Evolutionary conservation across 2,113 vertebrate species (phyloP).

Genomic region (Leucopternis melanops): DNA sequence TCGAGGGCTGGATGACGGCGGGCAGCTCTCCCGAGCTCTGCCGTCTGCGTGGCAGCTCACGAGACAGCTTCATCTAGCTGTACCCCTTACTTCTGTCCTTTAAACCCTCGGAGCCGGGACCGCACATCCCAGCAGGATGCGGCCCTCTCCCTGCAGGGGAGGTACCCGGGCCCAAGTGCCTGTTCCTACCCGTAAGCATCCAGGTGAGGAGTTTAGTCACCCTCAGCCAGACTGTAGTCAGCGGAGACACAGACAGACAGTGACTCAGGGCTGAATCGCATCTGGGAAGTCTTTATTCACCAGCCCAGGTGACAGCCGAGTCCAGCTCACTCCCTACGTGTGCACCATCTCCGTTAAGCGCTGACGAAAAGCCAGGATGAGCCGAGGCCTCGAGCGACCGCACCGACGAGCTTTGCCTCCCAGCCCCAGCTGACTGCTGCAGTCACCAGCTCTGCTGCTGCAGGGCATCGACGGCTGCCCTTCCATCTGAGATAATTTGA

Average conservation of each 20-base stretch:
- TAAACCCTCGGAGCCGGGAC: rapidly evolving
- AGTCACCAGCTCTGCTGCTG: neutral
- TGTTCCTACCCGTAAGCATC: neutral
- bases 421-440: neutral
- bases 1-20: neutral
- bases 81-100: neutral
- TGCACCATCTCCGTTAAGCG: rapidly evolving
- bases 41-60: rapidly evolving
- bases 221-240: neutral
- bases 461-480: neutral
- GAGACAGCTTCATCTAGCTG: neutral
- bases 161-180: neutral
- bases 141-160: too few relatives aligned
- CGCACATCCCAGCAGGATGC: rapidly evolving
- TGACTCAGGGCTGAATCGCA: slow-evolving; percentile 2
- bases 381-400: rapidly evolving
- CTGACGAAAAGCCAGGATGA: rapidly evolving
- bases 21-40: neutral
- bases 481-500: neutral
- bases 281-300: neutral
- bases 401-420: rapidly evolving
- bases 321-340: neutral
- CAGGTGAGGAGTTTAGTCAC: neutral
- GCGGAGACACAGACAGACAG: neutral
- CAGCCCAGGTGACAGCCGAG: neutral